phyloP scores from a whole-genome alignment of 2,888 invertebrate species.

The Hedya salicella region DNA sequence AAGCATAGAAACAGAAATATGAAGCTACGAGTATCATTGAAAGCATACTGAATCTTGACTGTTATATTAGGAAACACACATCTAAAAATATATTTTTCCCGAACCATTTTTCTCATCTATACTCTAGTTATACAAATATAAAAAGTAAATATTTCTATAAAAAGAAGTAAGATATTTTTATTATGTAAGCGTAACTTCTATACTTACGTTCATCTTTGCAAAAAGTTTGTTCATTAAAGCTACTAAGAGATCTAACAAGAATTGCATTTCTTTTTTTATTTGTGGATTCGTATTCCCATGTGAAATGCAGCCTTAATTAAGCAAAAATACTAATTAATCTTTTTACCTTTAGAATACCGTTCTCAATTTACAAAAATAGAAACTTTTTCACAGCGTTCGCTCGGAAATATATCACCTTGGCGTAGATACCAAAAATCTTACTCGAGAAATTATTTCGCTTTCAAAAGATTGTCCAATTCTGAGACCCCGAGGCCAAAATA shows the following conservation, averaged over 20 bases:
- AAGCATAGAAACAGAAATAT: background rate
- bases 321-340: slow-evolving; percentile 1
- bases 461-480: slow-evolving; percentile 6
- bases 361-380: slow-evolving; percentile 2
- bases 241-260: background rate
- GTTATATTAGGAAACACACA: too few relatives aligned
- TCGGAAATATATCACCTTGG: background rate
- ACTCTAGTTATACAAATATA: too few relatives aligned
- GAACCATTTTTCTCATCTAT: too few relatives aligned
- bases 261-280: background rate
- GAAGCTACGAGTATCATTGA: too few relatives aligned
- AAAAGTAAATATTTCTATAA: too few relatives aligned
- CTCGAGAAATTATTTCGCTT: slow-evolving; percentile 8
- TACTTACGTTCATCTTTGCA: background rate
- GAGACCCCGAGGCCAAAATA: slow-evolving; percentile 19
- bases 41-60: background rate
- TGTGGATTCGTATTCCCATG: background rate
- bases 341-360: background rate
- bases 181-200: too few relatives aligned
- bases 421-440: background rate
- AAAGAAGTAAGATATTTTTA: too few relatives aligned
- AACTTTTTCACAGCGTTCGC: background rate
- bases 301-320: background rate
- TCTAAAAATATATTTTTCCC: too few relatives aligned
- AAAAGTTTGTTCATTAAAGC: background rate